Conservation (phyloP, 2,797 vertebrate genomes). For the Scarus forsteni region DNA sequence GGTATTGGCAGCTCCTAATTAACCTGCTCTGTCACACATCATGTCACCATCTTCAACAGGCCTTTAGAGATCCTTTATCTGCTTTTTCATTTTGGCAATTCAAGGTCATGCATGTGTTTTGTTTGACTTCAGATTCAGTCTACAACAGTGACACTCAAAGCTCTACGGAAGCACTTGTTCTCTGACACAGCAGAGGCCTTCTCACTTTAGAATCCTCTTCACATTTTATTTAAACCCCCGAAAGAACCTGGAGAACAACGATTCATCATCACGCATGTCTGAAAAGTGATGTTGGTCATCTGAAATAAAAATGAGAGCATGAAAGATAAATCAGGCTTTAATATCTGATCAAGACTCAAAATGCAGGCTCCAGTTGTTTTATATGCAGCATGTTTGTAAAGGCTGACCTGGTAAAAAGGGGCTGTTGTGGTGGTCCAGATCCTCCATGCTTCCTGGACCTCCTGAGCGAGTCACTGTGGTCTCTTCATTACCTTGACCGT, state of each 20-base stretch:
- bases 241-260: slow-evolving; percentile 86
- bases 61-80: background rate
- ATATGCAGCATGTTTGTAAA: background rate
- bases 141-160: slow-evolving; percentile 19
- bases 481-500: slow-evolving; percentile 87
- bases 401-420: slow-evolving; percentile 61
- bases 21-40: background rate
- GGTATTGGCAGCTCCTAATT: slow-evolving; percentile 19
- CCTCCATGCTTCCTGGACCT: slow-evolving; percentile 53
- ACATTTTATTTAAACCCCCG: slow-evolving; percentile 76
- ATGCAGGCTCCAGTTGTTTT: too few relatives aligned
- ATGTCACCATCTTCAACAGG: background rate
- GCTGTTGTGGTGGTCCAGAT: slow-evolving; percentile 43
- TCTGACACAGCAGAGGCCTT: background rate
- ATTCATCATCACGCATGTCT: slow-evolving; percentile 77
- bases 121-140: background rate
- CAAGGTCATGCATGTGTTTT: slow-evolving; percentile 1
- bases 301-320: slow-evolving; percentile 55
- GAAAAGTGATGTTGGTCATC: slow-evolving; percentile 61
- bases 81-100: slow-evolving; percentile 48
- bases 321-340: background rate
- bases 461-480: slow-evolving; percentile 87
- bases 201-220: background rate
- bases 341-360: background rate
- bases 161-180: slow-evolving; percentile 8